Evolutionary conservation across 2,113 vertebrate genomes (phyloP).

Genomic region (Cairina moschata): DNA sequence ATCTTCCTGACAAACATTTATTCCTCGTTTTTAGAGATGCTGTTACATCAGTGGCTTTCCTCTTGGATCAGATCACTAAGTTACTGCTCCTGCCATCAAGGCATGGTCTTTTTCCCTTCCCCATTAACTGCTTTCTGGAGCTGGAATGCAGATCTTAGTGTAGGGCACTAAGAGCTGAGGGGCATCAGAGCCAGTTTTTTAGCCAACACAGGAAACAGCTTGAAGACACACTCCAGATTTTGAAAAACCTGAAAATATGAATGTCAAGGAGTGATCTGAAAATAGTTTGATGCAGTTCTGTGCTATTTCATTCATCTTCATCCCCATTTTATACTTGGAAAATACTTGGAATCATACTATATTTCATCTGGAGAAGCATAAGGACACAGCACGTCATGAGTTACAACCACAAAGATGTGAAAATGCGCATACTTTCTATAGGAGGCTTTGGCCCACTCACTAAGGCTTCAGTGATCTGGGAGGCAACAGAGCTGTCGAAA

Average conservation of each 20-base stretch:
- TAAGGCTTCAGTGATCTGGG: constrained; percentile 96
- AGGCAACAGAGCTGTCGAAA: constrained; percentile 96
- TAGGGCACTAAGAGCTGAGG: background rate
- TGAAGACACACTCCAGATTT: background rate
- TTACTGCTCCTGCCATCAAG: background rate
- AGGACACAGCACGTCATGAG: background rate
- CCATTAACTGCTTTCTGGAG: background rate
- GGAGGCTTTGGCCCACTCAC: constrained; percentile 96
- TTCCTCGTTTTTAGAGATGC: background rate
- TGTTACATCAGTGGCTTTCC: background rate
- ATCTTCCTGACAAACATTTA: background rate
- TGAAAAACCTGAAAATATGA: background rate
- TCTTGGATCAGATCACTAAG: background rate
- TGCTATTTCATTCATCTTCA: background rate
- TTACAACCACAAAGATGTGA: background rate
- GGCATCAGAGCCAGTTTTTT: background rate
- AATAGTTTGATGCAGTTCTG: background rate
- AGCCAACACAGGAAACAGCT: rapidly evolving
- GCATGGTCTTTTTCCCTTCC: background rate
- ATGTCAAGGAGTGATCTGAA: background rate
- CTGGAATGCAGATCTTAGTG: background rate
- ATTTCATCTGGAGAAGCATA: background rate
- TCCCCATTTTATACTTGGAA: background rate
- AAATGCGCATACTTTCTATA: constrained; percentile 89
- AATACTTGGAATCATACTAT: background rate